A percentile compares a stretch with the other conserved stretches of the same genome.
phyloP scores from a whole-genome alignment of 2,797 vertebrate species.

The Gila robusta region DNA sequence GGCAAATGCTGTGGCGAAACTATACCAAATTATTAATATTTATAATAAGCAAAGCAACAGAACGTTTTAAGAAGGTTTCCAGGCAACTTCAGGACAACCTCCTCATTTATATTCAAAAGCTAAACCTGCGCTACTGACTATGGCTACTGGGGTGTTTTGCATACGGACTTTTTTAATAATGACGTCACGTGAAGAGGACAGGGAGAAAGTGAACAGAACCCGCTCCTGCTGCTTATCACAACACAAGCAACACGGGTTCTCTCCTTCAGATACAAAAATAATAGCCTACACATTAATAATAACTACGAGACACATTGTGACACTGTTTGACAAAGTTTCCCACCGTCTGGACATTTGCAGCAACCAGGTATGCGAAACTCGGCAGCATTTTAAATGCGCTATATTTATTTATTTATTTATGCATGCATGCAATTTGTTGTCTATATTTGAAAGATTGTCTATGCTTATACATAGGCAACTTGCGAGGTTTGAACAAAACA shows the following conservation, averaged over 20 bases:
- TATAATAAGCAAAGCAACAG: neutral
- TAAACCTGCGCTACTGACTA: neutral
- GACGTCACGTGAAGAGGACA: too few species aligned
- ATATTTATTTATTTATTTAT: neutral
- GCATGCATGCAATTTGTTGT: too few species aligned
- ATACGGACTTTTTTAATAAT: neutral
- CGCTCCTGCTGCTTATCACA: neutral
- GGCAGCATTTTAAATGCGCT: neutral
- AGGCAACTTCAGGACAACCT: neutral
- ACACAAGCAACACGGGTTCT: neutral
- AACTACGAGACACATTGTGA: neutral
- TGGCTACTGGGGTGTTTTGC: neutral
- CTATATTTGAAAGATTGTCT: neutral
- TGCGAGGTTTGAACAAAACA: neutral
- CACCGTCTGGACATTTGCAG: neutral
- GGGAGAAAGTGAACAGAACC: neutral
- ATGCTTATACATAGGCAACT: neutral
- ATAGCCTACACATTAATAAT: neutral
- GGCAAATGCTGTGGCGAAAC: neutral
- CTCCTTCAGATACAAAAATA: neutral
- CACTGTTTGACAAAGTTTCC: neutral
- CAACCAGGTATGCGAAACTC: constrained; percentile 21
- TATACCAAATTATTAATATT: neutral
- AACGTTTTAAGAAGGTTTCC: neutral
- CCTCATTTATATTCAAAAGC: neutral